These are phyloP conservation scores for Strongylocentrotus purpuratus DNA, from an alignment of 35 echinoderm and acorn worm species.

Conservation along the genomic window DNA sequence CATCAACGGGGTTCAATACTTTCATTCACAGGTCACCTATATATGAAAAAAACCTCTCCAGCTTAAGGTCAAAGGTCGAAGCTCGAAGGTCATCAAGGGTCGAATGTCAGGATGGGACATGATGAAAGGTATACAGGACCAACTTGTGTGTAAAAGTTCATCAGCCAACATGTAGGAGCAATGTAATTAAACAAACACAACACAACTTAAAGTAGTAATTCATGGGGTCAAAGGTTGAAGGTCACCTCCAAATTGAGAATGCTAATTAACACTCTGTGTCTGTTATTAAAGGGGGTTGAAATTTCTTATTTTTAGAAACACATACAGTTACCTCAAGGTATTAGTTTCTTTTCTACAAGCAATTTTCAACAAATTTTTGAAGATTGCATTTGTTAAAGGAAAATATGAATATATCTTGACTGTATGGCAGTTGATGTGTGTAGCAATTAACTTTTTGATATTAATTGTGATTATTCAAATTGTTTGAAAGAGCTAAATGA, in stretches of 20 bases:
- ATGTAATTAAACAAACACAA: not conserved
- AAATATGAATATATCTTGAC: not conserved
- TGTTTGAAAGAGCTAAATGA: no score
- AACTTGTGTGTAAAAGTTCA: not conserved
- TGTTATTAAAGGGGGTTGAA: not conserved
- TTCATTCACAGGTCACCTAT: slow-evolving; percentile 57
- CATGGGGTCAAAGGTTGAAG: not conserved
- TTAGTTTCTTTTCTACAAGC: not conserved
- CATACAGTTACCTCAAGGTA: not conserved
- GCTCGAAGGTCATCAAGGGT: not conserved
- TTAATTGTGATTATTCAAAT: not conserved
- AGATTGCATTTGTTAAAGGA: not conserved
- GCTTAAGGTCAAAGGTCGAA: not conserved
- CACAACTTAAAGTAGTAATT: not conserved
- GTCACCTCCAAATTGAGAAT: not conserved
- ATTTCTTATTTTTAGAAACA: not conserved
- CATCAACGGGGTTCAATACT: slow-evolving; percentile 69
- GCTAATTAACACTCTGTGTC: not conserved
- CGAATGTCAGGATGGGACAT: not conserved
- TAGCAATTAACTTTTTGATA: not conserved
- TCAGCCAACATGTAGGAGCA: not conserved
- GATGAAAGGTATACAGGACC: not conserved
- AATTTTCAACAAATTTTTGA: not conserved
- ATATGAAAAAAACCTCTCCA: slow-evolving; percentile 40
- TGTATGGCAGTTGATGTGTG: not conserved